Conservation (phyloP, 1,140 invertebrate species). For the Medauroidea extradentata region DNA sequence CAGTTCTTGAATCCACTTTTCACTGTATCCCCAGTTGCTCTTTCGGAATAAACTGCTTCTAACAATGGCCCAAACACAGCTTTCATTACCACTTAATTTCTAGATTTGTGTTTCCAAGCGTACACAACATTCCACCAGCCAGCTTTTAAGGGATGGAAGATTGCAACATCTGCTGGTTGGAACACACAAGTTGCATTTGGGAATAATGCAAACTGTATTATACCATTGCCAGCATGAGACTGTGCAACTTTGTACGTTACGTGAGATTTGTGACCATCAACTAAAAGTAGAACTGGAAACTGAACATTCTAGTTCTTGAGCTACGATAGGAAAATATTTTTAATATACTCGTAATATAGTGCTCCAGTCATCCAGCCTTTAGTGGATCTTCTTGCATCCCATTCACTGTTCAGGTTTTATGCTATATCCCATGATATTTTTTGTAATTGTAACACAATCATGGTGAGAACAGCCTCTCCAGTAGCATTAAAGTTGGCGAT, state of each 20-base stretch:
- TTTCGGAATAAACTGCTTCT: slow-evolving; percentile 18
- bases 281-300: slow-evolving; percentile 26
- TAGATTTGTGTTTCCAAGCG: slow-evolving; percentile 13
- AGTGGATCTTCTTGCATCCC: slow-evolving; percentile 25
- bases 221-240: slow-evolving; percentile 40
- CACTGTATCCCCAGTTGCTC: slow-evolving; percentile 25
- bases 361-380: slow-evolving; percentile 29
- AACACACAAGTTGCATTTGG: slow-evolving; percentile 43
- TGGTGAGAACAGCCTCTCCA: slow-evolving; percentile 34
- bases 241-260: slow-evolving; percentile 24
- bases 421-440: slow-evolving; percentile 30
- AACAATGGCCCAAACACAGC: slow-evolving; percentile 36
- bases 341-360: slow-evolving; percentile 30
- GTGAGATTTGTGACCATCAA: slow-evolving; percentile 24
- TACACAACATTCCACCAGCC: slow-evolving; percentile 32
- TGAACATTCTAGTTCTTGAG: slow-evolving; percentile 19
- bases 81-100: slow-evolving; percentile 28
- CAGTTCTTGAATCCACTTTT: slow-evolving; percentile 36
- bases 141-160: slow-evolving; percentile 37
- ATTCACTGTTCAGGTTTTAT: slow-evolving; percentile 23
- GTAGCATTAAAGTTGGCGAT: slow-evolving; percentile 19
- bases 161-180: slow-evolving; percentile 41
- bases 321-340: slow-evolving; percentile 27
- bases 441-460: slow-evolving; percentile 38
- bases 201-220: slow-evolving; percentile 38